phyloP scores from a whole-genome alignment of 2,888 invertebrate genomes.

The Magallana nippona region DNA sequence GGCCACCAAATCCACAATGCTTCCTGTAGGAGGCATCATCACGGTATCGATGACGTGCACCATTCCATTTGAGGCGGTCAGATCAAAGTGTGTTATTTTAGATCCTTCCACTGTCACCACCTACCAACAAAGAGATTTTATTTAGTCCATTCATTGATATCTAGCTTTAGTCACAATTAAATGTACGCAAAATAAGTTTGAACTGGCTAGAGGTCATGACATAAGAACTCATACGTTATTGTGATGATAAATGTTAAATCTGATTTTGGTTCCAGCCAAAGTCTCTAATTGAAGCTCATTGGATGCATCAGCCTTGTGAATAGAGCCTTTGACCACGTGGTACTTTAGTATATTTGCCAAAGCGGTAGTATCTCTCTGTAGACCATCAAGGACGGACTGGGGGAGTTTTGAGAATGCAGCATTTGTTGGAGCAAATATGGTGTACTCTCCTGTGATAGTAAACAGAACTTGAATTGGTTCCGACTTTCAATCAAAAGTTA shows the following conservation, averaged over 20 bases:
- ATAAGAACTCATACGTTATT: conserved; percentile 46
- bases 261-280: conserved; percentile 45
- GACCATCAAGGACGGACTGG: conserved; percentile 37
- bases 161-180: too few relatives aligned
- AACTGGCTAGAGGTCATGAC: accelerated
- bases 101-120: conserved; percentile 57
- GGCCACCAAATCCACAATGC: conserved; percentile 60
- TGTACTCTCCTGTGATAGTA: conserved; percentile 34
- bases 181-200: too few relatives aligned
- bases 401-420: conserved; percentile 47
- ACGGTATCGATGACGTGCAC: conserved; percentile 63
- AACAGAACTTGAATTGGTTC: too few relatives aligned
- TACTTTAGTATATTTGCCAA: conserved; percentile 53
- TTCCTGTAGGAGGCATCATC: conserved; percentile 63
- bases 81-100: conserved; percentile 54
- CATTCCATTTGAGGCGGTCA: conserved; percentile 59
- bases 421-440: conserved; percentile 47
- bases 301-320: conserved; percentile 41
- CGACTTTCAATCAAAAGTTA: too few relatives aligned
- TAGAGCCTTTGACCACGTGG: conserved; percentile 51
- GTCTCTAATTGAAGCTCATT: conserved; percentile 49
- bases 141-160: too few relatives aligned
- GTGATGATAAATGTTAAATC: conserved; percentile 49
- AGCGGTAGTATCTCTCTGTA: conserved; percentile 41
- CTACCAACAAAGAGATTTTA: too few relatives aligned